phyloP scores from a whole-genome alignment of 2,113 vertebrate genomes.

The Centropristis striata region DNA sequence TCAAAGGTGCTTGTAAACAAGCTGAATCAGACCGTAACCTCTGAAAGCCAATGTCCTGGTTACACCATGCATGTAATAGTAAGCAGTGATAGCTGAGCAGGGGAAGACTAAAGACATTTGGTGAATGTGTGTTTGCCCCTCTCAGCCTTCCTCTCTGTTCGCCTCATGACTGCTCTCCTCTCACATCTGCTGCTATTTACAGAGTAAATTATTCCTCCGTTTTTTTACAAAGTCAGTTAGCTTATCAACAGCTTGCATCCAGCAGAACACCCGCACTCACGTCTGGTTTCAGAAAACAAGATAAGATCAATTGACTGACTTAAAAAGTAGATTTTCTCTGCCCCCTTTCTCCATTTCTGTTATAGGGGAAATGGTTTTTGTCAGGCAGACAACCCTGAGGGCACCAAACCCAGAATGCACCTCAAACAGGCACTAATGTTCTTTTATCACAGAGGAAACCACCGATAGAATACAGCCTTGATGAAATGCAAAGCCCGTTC shows the following conservation, averaged over 20 bases:
- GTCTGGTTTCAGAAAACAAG: slow-evolving; percentile 52
- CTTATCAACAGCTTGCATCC: slow-evolving; percentile 68
- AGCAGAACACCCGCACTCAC: slow-evolving; percentile 17
- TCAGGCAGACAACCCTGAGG: slow-evolving; percentile 30
- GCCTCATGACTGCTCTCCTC: background rate
- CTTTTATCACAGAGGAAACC: slow-evolving; percentile 29
- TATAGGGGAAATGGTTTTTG: slow-evolving; percentile 25
- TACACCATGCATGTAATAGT: slow-evolving; percentile 1
- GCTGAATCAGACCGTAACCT: slow-evolving; percentile 6
- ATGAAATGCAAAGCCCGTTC: background rate
- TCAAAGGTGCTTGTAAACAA: slow-evolving; percentile 41
- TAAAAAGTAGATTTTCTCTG: slow-evolving; percentile 30
- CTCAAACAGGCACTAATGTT: slow-evolving; percentile 23
- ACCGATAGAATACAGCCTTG: background rate
- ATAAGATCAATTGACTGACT: slow-evolving; percentile 54
- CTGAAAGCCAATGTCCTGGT: slow-evolving; percentile 15
- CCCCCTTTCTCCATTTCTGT: slow-evolving; percentile 26
- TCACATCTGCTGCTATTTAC: slow-evolving; percentile 65
- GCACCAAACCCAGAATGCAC: slow-evolving; percentile 10
- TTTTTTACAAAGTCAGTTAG: slow-evolving; percentile 53
- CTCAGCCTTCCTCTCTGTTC: background rate
- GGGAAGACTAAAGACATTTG: background rate
- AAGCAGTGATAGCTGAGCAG: background rate
- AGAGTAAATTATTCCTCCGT: slow-evolving; percentile 50
- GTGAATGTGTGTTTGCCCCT: slow-evolving; percentile 1